These are phyloP conservation scores for Turritopsis dohrnii DNA, from an alignment of 30 jellyfish, hydroid and myxozoan genomes.

Conservation along the genomic window DNA sequence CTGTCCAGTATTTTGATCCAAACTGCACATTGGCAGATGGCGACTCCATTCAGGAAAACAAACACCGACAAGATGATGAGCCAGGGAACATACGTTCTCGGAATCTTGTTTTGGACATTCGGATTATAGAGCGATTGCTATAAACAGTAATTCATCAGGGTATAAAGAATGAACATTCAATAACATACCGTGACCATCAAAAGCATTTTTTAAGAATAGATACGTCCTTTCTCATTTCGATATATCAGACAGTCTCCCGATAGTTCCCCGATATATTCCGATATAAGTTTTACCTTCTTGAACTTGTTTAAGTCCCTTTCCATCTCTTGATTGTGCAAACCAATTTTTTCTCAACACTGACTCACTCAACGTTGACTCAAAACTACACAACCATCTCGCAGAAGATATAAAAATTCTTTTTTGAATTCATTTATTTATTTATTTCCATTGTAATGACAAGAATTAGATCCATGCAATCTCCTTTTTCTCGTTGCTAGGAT, in stretches of 20 bases:
- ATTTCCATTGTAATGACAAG: background rate
- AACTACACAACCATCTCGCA: background rate
- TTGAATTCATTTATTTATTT: no score
- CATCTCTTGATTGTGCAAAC: background rate
- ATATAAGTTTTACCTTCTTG: background rate
- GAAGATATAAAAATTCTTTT: background rate
- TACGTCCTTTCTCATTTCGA: no score
- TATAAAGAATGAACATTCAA: no score
- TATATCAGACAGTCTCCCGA: no score
- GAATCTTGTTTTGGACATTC: background rate
- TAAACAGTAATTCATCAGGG: no score
- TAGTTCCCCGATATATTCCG: no score
- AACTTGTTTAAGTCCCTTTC: background rate
- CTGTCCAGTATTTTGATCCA: background rate
- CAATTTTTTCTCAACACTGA: background rate
- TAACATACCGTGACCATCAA: no score
- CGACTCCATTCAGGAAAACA: background rate
- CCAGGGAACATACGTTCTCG: background rate
- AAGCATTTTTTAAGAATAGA: no score
- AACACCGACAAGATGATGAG: background rate
- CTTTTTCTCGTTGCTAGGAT: background rate
- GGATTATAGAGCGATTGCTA: background rate
- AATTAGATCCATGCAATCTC: background rate
- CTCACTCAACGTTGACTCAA: no score
- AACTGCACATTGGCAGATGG: background rate